phyloP scores from a whole-genome alignment of 92 coral and sea anemone species.

The Metridium senile region DNA sequence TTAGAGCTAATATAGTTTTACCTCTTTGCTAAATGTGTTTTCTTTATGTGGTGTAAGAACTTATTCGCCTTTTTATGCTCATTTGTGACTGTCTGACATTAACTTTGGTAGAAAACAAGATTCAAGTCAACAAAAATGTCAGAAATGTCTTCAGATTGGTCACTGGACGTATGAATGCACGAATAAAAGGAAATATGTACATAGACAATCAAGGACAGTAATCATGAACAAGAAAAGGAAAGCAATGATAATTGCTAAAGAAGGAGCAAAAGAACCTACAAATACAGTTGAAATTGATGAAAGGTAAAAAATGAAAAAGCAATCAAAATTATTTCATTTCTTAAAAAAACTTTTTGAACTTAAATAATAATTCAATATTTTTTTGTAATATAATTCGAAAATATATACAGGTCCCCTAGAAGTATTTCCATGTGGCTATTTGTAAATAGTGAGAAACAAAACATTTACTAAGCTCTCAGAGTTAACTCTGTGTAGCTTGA shows the following conservation, averaged over 20 bases:
- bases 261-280: conserved; percentile 12
- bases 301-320: background rate
- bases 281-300: background rate
- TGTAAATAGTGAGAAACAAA: too few species aligned
- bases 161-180: conserved; percentile 99
- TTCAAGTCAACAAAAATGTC: conserved; percentile 91
- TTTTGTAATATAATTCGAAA: background rate
- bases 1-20: background rate
- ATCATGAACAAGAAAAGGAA: conserved; percentile 92
- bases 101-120: conserved; percentile 32
- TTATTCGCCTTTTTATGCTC: too few species aligned
- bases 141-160: conserved; percentile 93
- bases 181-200: conserved; percentile 92
- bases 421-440: too few species aligned
- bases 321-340: background rate
- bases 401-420: too few species aligned
- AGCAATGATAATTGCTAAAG: conserved; percentile 39
- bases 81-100: background rate
- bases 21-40: too few species aligned
- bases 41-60: too few species aligned
- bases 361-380: background rate
- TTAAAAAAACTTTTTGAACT: background rate
- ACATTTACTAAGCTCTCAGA: too few species aligned
- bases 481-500: too few species aligned
- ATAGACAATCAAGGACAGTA: conserved; percentile 90